Evolutionary conservation across 2,888 invertebrate genomes (phyloP).

Genomic region (Azorinus chamasolen): DNA sequence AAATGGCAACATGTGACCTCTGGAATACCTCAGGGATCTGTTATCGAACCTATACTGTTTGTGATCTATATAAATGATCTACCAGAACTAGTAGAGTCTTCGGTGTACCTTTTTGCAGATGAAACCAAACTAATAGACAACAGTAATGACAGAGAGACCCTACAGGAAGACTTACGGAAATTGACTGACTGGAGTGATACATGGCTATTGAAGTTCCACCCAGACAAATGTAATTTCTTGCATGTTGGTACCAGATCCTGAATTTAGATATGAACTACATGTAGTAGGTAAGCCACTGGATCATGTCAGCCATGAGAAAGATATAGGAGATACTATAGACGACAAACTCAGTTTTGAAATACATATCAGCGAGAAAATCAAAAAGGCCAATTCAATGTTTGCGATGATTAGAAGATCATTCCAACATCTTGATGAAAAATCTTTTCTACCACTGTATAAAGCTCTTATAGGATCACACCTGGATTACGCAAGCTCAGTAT

Average conservation of each 20-base stretch:
- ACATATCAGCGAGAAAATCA: slow-evolving; percentile 15
- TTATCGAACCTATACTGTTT: slow-evolving; percentile 23
- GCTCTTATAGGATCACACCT: background rate
- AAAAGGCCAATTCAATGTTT: slow-evolving; percentile 21
- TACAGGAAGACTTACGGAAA: slow-evolving; percentile 27
- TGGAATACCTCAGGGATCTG: slow-evolving; percentile 6
- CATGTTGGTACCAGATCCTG: background rate
- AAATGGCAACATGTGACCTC: background rate
- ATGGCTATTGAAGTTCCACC: slow-evolving; percentile 29
- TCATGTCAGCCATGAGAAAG: slow-evolving; percentile 4
- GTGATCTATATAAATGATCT: slow-evolving; percentile 33
- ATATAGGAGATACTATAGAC: slow-evolving; percentile 17
- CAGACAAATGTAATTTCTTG: slow-evolving; percentile 22
- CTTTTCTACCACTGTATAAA: slow-evolving; percentile 11
- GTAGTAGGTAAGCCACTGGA: too few relatives aligned
- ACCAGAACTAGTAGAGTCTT: slow-evolving; percentile 5
- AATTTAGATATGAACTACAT: background rate
- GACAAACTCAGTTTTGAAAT: slow-evolving; percentile 15
- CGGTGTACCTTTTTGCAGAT: slow-evolving; percentile 25
- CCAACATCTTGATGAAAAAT: slow-evolving; percentile 8
- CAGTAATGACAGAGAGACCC: slow-evolving; percentile 1
- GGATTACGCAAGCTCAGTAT: too few relatives aligned
- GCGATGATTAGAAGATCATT: slow-evolving; percentile 20
- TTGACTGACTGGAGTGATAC: slow-evolving; percentile 15
- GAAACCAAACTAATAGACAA: slow-evolving; percentile 16